Evolutionary conservation across 2,113 vertebrate genomes (phyloP).

Genomic region (Cettia cetti): DNA sequence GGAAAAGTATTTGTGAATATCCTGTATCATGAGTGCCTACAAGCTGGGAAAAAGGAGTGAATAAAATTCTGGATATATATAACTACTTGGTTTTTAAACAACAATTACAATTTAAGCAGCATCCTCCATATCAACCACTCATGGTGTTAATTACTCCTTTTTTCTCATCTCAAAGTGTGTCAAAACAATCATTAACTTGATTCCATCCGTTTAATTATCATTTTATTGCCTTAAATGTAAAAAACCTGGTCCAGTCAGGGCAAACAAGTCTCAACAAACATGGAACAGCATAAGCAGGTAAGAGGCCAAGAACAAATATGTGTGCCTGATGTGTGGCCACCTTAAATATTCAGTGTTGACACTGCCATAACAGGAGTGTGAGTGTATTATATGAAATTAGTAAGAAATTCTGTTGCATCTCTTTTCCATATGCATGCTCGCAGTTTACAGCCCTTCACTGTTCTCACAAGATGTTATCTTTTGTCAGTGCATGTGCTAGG

Average conservation of each 20-base stretch:
- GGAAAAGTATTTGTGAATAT: background rate
- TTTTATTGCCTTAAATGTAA: background rate
- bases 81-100: background rate
- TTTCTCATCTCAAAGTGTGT: background rate
- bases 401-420: background rate
- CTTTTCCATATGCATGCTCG: background rate
- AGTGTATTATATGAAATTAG: background rate
- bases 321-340: background rate
- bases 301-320: background rate
- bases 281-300: background rate
- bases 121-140: background rate
- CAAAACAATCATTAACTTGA: background rate
- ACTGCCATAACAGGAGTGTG: background rate
- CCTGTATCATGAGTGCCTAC: rapidly evolving
- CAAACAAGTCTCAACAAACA: background rate
- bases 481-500: background rate
- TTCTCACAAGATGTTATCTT: background rate
- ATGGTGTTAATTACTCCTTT: background rate
- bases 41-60: background rate
- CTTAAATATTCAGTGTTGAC: background rate
- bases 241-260: background rate
- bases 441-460: background rate
- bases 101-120: background rate
- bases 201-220: background rate
- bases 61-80: background rate